These are phyloP conservation scores for Goniozus legneri DNA, from an alignment of 1,140 invertebrate species.

Conservation along the genomic window DNA sequence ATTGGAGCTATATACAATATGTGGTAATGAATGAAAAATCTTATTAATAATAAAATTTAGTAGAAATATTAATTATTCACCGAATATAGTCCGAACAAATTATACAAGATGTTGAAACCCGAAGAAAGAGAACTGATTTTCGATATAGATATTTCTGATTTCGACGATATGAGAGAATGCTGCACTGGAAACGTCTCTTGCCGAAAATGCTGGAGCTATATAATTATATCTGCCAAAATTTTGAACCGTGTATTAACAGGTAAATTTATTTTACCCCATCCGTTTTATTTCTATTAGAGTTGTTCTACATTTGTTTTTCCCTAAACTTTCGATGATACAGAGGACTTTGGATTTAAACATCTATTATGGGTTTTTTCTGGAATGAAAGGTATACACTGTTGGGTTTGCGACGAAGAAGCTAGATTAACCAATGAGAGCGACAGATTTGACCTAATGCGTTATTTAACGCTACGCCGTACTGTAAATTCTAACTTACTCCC, in stretches of 20 bases:
- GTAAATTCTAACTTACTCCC: too few species aligned
- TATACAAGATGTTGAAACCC: conserved; percentile 45
- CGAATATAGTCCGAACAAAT: conserved; percentile 34
- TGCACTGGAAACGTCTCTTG: conserved; percentile 82
- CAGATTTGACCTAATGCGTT: too few species aligned
- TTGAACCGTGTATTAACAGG: conserved; percentile 78
- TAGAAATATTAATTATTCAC: conserved; percentile 42
- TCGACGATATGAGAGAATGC: conserved; percentile 90
- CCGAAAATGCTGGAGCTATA: conserved; percentile 91
- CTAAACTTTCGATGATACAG: too few species aligned
- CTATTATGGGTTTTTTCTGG: too few species aligned
- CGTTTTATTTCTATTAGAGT: too few species aligned
- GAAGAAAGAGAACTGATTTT: conserved; percentile 86
- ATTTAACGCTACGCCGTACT: too few species aligned
- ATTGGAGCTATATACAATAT: conserved; percentile 86
- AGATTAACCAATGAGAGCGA: too few species aligned
- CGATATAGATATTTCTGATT: conserved; percentile 98
- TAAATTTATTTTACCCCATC: too few species aligned
- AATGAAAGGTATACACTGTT: too few species aligned
- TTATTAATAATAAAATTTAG: conserved; percentile 4
- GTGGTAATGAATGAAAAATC: conserved; percentile 53
- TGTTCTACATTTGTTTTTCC: too few species aligned
- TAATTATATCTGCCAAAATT: conserved; percentile 84
- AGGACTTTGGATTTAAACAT: too few species aligned
- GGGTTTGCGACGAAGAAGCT: too few species aligned